Conservation (phyloP, 2,888 invertebrate species). For the Agrenia bidenticulata region DNA sequence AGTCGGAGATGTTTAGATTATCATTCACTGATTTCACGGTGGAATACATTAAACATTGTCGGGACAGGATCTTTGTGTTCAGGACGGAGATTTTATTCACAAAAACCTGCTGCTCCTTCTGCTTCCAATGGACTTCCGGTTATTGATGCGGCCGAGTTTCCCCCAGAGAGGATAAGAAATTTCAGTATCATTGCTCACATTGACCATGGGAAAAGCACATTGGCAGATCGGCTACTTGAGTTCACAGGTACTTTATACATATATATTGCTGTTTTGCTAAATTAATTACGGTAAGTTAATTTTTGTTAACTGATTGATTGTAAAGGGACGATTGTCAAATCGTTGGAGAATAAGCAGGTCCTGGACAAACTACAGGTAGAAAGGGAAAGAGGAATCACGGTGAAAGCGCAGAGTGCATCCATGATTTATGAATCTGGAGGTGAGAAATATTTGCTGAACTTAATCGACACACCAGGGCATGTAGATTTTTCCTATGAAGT, state of each 20-base stretch:
- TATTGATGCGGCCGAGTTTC: conserved; percentile 54
- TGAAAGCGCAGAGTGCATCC: conserved; percentile 95
- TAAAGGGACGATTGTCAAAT: conserved; percentile 57
- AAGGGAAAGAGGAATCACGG: conserved; percentile 94
- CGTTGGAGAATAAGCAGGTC: conserved; percentile 57
- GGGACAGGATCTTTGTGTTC: too few relatives aligned
- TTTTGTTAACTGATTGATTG: conserved; percentile 22
- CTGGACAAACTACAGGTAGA: conserved; percentile 72
- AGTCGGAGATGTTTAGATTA: too few relatives aligned
- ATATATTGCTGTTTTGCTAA: not conserved
- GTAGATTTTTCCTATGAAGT: conserved; percentile 98
- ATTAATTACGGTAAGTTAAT: conserved; percentile 5
- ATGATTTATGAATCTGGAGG: conserved; percentile 68
- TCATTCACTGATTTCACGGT: too few relatives aligned
- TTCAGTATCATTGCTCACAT: conserved; percentile 99
- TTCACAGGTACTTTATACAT: conserved; percentile 71
- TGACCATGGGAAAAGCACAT: conserved; percentile 96
- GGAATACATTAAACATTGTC: too few relatives aligned
- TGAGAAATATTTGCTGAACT: conserved; percentile 74
- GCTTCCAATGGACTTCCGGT: too few relatives aligned
- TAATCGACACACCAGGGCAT: conserved; percentile 98
- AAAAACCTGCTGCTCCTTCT: too few relatives aligned
- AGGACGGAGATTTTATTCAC: too few relatives aligned
- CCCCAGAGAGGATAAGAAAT: conserved; percentile 70
- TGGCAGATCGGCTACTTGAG: conserved; percentile 94